Percentiles rank a stretch among this genome's conserved stretches.
These are phyloP conservation scores for Drosophila acutilabella DNA, from an alignment of 2,888 invertebrate genomes.

Conservation along the genomic window DNA sequence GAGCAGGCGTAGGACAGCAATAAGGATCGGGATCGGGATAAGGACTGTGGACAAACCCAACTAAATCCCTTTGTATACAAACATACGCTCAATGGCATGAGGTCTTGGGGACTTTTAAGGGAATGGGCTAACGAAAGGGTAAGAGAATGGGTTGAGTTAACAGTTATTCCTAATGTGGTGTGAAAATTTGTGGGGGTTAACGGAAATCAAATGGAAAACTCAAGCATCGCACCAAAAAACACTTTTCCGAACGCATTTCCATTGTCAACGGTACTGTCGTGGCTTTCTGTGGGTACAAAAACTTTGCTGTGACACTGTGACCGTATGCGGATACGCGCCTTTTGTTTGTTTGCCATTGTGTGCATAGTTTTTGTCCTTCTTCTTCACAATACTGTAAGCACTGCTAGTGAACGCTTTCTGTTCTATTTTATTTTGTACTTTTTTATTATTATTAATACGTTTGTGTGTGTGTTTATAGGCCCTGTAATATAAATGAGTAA, in stretches of 20 bases:
- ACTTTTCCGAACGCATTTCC: constrained; percentile 76
- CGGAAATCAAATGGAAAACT: constrained; percentile 82
- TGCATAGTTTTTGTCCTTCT: constrained; percentile 58
- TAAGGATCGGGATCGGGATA: neutral
- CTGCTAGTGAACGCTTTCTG: constrained; percentile 23
- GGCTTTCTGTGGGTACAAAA: constrained; percentile 57
- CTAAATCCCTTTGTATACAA: constrained; percentile 75
- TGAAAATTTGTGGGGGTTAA: constrained; percentile 65
- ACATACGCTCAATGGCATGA: constrained; percentile 55
- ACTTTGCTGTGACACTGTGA: constrained; percentile 72
- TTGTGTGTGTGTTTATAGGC: no score
- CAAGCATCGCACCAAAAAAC: constrained; percentile 68
- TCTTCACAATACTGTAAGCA: constrained; percentile 22
- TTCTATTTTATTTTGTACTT: constrained; percentile 19
- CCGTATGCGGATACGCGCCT: constrained; percentile 65
- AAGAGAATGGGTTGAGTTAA: constrained; percentile 14
- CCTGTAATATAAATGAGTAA: no score
- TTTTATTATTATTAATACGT: neutral
- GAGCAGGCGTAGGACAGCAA: no score
- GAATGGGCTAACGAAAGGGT: neutral
- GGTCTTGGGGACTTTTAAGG: neutral
- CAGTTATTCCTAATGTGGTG: constrained; percentile 14
- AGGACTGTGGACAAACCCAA: constrained; percentile 37
- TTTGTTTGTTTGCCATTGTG: constrained; percentile 71
- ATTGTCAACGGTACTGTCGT: constrained; percentile 69